Percentiles rank a stretch among this genome's conserved stretches.
phyloP scores from a whole-genome alignment of 2,888 invertebrate genomes.

The Autographa pulchrina region DNA sequence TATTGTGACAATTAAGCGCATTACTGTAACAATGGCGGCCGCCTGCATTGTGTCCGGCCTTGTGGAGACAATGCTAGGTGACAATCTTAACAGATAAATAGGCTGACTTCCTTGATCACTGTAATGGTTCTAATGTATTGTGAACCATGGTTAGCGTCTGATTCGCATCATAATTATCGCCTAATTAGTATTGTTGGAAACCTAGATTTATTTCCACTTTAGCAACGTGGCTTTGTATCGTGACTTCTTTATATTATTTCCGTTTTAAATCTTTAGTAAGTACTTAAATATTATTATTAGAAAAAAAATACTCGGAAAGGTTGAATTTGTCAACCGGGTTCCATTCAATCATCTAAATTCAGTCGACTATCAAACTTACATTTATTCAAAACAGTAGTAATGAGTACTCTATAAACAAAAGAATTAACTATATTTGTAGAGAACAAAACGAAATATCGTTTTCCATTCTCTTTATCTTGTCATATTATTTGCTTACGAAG shows the following conservation, averaged over 20 bases:
- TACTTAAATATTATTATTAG: not conserved
- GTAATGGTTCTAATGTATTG: conserved; percentile 48
- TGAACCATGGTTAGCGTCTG: conserved; percentile 48
- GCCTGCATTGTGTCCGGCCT: conserved; percentile 63
- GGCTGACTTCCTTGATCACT: conserved; percentile 67
- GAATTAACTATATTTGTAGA: conserved; percentile 59
- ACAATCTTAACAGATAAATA: conserved; percentile 61
- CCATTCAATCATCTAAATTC: too few relatives aligned
- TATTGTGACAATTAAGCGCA: conserved; percentile 65
- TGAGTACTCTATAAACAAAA: conserved; percentile 38
- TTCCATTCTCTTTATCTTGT: conserved; percentile 77
- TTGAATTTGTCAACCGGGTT: too few relatives aligned
- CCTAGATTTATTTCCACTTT: conserved; percentile 3
- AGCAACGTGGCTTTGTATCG: not conserved
- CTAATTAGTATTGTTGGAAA: conserved; percentile 17
- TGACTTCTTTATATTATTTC: not conserved
- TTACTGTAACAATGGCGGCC: conserved; percentile 62
- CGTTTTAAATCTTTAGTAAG: not conserved
- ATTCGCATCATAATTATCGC: conserved; percentile 26
- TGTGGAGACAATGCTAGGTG: conserved; percentile 67
- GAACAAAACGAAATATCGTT: conserved; percentile 67
- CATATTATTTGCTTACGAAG: conserved; percentile 79
- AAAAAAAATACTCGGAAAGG: too few relatives aligned
- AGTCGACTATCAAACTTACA: not conserved
- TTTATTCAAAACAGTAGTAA: conserved; percentile 1